phyloP scores from a whole-genome alignment of 2,113 vertebrate genomes.

The Chaetorhynchus papuensis region DNA sequence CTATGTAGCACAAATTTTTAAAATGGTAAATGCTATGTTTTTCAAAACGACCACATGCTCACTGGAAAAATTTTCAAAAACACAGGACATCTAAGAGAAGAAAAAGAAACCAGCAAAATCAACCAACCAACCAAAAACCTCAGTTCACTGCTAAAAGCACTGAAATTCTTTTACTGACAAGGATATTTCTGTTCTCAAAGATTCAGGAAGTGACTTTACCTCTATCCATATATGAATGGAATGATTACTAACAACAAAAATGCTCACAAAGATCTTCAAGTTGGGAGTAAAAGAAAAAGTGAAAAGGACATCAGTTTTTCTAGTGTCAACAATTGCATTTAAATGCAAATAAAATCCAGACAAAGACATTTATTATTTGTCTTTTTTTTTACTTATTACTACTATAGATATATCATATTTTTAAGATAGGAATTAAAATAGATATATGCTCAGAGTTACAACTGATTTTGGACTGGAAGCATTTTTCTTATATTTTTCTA shows the following conservation, averaged over 20 bases:
- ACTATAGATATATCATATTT: not conserved
- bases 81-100: not conserved
- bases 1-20: not conserved
- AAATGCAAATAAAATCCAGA: not conserved
- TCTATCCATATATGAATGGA: not conserved
- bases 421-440: not conserved
- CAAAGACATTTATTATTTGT: not conserved
- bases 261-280: not conserved
- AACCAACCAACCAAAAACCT: not conserved
- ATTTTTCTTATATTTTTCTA: slow-evolving; percentile 17
- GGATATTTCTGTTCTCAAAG: not conserved
- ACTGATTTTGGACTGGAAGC: not conserved
- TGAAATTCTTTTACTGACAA: not conserved
- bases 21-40: not conserved
- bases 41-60: not conserved
- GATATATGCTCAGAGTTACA: not conserved
- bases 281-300: not conserved
- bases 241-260: not conserved
- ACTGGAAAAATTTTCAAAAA: not conserved
- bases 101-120: not conserved
- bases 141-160: not conserved
- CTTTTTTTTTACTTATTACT: not conserved
- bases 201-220: not conserved
- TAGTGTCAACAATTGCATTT: not conserved
- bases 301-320: not conserved